These are phyloP conservation scores for Crypturellus undulatus DNA, from an alignment of 2,113 vertebrate genomes.

Conservation along the genomic window DNA sequence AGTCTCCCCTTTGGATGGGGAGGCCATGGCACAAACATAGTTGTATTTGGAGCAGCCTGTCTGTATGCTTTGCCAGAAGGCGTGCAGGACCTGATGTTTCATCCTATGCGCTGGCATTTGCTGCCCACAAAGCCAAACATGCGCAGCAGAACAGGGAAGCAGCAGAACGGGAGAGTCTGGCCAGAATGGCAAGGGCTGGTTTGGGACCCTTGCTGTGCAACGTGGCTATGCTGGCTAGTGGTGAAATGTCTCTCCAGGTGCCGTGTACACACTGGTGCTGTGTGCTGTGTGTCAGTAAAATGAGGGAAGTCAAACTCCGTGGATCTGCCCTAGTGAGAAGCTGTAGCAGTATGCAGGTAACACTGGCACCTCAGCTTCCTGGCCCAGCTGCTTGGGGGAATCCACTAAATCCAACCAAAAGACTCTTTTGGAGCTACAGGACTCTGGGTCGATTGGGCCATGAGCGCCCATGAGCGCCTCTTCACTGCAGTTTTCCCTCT, in stretches of 20 bases:
- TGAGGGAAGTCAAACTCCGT: neutral
- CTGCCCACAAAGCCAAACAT: neutral
- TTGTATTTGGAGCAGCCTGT: neutral
- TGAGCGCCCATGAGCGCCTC: neutral
- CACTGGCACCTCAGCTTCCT: neutral
- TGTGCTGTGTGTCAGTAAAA: neutral
- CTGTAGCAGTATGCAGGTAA: neutral
- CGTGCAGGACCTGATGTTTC: neutral
- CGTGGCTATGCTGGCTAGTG: neutral
- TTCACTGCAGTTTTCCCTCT: neutral
- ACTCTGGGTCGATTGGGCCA: neutral
- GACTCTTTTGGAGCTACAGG: neutral
- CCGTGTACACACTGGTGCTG: neutral
- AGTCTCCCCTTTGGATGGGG: neutral
- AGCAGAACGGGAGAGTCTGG: neutral
- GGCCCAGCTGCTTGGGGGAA: neutral
- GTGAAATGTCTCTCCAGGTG: neutral
- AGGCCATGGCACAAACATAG: accelerated
- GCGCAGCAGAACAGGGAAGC: neutral
- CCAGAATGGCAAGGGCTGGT: neutral
- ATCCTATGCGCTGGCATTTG: neutral
- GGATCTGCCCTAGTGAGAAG: neutral
- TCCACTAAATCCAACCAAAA: neutral
- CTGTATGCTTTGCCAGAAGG: neutral
- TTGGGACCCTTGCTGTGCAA: neutral